These are phyloP conservation scores for Pterocles burchelli DNA, from an alignment of 2,113 vertebrate genomes.

Conservation along the genomic window DNA sequence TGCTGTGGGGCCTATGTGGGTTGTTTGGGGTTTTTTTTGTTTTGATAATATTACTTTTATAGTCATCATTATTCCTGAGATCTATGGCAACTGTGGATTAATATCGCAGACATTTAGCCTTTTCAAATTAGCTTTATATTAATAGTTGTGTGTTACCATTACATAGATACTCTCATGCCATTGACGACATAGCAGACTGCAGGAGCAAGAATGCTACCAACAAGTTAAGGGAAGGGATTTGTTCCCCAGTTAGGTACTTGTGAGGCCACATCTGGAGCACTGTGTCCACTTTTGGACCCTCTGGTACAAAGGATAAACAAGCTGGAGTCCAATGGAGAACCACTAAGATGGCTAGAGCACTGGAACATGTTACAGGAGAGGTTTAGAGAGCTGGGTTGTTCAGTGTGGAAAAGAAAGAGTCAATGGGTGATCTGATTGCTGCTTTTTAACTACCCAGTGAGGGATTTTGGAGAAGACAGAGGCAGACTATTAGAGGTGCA, in stretches of 20 bases:
- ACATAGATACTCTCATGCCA: not conserved
- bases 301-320: not conserved
- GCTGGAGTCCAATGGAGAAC: not conserved
- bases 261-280: not conserved
- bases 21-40: not conserved
- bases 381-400: not conserved
- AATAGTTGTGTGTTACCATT: not conserved
- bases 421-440: not conserved
- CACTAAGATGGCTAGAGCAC: not conserved
- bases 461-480: not conserved
- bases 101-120: not conserved
- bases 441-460: not conserved
- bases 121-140: not conserved
- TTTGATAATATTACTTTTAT: not conserved
- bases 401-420: not conserved
- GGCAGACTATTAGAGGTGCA: not conserved
- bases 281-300: not conserved
- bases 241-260: not conserved
- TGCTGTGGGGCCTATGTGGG: not conserved
- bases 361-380: not conserved
- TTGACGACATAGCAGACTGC: not conserved
- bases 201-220: not conserved
- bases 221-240: not conserved
- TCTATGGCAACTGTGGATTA: not conserved
- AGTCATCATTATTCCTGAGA: not conserved